These are phyloP conservation scores for Myanophis thanlyinensis DNA, from an alignment of 2,113 vertebrate species.

Conservation along the genomic window DNA sequence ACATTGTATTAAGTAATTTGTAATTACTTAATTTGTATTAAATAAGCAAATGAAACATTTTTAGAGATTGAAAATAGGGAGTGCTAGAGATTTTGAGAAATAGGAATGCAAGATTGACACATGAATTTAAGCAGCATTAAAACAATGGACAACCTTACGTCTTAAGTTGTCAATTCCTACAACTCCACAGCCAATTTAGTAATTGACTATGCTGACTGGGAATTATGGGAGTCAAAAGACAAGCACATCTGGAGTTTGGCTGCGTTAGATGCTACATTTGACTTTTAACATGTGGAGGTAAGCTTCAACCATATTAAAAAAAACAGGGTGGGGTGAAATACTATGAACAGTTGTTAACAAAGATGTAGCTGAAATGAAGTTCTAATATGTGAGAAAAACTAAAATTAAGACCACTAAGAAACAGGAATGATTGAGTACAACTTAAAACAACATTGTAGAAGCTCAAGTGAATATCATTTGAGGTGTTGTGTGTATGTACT, in stretches of 20 bases:
- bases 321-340: background rate
- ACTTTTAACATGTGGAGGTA: background rate
- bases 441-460: background rate
- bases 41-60: background rate
- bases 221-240: background rate
- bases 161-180: background rate
- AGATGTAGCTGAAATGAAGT: background rate
- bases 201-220: background rate
- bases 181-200: background rate
- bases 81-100: background rate
- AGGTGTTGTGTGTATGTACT: background rate
- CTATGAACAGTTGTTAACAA: background rate
- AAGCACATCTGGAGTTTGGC: background rate
- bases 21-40: background rate
- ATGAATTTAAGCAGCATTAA: background rate
- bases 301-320: background rate
- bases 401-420: background rate
- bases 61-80: background rate
- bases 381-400: background rate
- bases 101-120: background rate
- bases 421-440: background rate
- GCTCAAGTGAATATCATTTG: background rate
- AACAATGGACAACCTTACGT: background rate
- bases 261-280: background rate
- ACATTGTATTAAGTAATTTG: background rate